These are phyloP conservation scores for Setophaga petechia DNA, from an alignment of 2,113 vertebrate genomes.

Conservation along the genomic window DNA sequence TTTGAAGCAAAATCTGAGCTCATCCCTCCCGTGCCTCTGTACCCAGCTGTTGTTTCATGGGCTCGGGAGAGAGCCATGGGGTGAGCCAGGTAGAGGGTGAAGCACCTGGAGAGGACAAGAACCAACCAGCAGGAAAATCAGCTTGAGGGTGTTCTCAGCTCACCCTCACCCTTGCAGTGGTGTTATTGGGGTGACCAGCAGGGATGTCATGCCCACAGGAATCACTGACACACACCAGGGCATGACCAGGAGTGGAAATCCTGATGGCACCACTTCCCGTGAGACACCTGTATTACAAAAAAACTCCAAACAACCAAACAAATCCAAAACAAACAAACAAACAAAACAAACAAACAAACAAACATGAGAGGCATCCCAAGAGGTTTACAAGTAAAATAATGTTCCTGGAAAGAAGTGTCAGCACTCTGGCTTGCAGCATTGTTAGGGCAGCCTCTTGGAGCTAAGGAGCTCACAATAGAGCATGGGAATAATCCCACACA, in stretches of 20 bases:
- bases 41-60: accelerated
- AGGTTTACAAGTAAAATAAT: neutral
- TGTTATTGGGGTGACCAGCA: neutral
- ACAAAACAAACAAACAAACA: no score
- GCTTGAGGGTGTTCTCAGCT: neutral
- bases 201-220: neutral
- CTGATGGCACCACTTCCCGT: accelerated
- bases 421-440: neutral
- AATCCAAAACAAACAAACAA: no score
- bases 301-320: neutral
- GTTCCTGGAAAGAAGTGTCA: neutral
- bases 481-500: accelerated
- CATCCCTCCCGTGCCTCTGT: neutral
- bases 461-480: neutral
- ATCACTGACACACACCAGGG: accelerated
- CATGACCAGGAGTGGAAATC: neutral
- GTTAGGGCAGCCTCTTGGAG: neutral
- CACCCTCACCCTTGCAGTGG: accelerated
- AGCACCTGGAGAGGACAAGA: neutral
- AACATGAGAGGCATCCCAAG: neutral
- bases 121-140: neutral
- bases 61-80: accelerated
- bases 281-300: neutral
- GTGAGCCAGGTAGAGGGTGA: neutral
- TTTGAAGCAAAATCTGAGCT: neutral